Evolutionary conservation across 2,888 invertebrate genomes (phyloP), one percentile per base, ranked within the genome.

Genomic region (Pammene aurita): DNA sequence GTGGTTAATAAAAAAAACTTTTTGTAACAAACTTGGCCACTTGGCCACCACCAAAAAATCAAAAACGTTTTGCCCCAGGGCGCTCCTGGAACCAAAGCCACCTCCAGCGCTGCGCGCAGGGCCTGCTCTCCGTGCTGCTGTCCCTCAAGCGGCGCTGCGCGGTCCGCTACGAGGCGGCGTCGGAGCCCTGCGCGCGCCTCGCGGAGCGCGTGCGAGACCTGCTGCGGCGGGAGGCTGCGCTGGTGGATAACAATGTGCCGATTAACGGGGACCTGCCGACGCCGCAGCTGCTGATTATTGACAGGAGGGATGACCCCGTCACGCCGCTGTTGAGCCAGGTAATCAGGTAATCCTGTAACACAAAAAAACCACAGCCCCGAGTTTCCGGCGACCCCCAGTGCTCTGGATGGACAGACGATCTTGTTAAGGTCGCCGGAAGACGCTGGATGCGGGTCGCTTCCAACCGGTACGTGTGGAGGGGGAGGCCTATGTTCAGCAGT

Each of bases 271-370:
- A 94, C n/a, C 88, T 94, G 56, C 95, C 96, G 0, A 94, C 95
- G 48, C 97, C 98, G 0, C 90, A 98, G 73, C 87, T 99, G 68
- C 87, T 99, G 42, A 96, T 99, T 72, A 84, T 99, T 46, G 99
- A 99, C 86, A 93, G 99, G 74, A 93, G 97, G 76, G 97, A 97
- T 84, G 99, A 99, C 89, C 97, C 98, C 0, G 96, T 99, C 7
- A 99, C 99, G 0, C 99, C 99, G 0, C 89, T 99, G 66, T 90
- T 99, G 41, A 98, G 97, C 88, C 97, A 97, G 93, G 95, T 95
- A 34, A n/a, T n/a, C n/a, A n/a, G n/a, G n/a, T n/a, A n/a, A n/a
- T n/a, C n/a, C n/a, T n/a, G n/a, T n/a, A n/a, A n/a, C n/a, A n/a
- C n/a, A n/a, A n/a, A n/a, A n/a, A n/a, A n/a, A n/a, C n/a, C n/a